Evolutionary conservation across 2,888 invertebrate genomes (phyloP).

Genomic region (Polydrusus cervinus): DNA sequence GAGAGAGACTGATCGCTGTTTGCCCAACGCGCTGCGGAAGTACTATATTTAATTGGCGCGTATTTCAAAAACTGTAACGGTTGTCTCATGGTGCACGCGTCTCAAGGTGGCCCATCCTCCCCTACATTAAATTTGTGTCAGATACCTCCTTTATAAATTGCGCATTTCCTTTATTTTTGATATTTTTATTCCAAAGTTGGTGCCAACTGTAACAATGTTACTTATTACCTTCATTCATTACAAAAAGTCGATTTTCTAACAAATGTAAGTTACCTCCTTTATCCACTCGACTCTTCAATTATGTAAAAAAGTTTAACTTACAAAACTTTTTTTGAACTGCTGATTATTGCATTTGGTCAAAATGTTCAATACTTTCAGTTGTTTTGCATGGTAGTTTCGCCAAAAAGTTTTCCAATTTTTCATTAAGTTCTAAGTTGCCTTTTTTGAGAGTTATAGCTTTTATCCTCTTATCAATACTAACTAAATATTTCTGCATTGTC

Average conservation of each 20-base stretch:
- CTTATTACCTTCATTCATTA: slow-evolving; percentile 7
- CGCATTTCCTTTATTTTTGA: slow-evolving; percentile 7
- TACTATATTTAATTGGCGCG: too few relatives aligned
- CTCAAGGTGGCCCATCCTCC: too few relatives aligned
- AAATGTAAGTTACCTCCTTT: not conserved
- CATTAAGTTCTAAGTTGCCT: not conserved
- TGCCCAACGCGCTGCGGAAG: too few relatives aligned
- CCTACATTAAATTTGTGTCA: slow-evolving; percentile 4
- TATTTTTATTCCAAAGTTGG: slow-evolving; percentile 9
- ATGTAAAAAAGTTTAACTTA: not conserved
- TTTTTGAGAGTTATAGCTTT: not conserved
- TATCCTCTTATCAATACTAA: not conserved
- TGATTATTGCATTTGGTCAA: not conserved
- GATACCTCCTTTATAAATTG: slow-evolving; percentile 9
- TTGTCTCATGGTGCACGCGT: too few relatives aligned
- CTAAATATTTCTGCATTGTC: not conserved
- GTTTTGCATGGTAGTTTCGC: not conserved
- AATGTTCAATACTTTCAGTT: not conserved
- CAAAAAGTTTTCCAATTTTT: not conserved
- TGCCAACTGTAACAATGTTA: slow-evolving; percentile 4
- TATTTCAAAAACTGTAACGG: too few relatives aligned
- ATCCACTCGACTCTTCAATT: slow-evolving; percentile 7
- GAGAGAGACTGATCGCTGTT: too few relatives aligned
- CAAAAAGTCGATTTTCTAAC: slow-evolving; percentile 5
- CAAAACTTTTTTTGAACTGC: not conserved